Evolutionary conservation across 2,113 vertebrate species (phyloP).

Genomic region (Sander lucioperca): DNA sequence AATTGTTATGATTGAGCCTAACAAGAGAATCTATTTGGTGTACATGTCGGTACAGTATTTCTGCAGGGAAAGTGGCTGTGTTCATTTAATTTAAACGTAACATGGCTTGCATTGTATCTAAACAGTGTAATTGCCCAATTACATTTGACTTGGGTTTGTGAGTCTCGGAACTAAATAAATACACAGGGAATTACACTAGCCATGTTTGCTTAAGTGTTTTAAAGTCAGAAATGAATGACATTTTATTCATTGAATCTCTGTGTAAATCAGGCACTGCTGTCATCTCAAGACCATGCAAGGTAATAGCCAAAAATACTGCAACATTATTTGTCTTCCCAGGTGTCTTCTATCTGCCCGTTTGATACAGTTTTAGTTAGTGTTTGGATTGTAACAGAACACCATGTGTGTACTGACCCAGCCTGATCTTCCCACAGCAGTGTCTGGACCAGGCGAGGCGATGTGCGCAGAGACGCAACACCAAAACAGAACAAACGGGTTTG

Average conservation of each 20-base stretch:
- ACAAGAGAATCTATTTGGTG: background rate
- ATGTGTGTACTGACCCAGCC: conserved; percentile 82
- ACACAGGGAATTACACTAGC: conserved; percentile 23
- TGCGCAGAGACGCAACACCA: conserved; percentile 85
- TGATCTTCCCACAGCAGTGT: conserved; percentile 79
- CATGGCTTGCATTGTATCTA: conserved; percentile 32
- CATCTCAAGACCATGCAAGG: conserved; percentile 29
- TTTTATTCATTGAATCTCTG: background rate
- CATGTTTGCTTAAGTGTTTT: background rate
- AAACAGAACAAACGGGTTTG: conserved; percentile 84
- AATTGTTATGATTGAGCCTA: conserved; percentile 27
- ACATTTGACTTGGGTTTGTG: conserved; percentile 43
- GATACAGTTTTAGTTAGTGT: conserved; percentile 76
- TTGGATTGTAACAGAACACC: conserved; percentile 81
- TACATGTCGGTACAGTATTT: conserved; percentile 7
- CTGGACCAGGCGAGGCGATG: conserved; percentile 80
- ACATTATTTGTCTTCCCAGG: conserved; percentile 28
- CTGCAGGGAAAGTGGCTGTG: conserved; percentile 18
- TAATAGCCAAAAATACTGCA: conserved; percentile 50
- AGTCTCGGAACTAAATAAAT: conserved; percentile 42
- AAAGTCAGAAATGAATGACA: background rate
- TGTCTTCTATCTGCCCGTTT: conserved; percentile 56
- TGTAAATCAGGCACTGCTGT: background rate
- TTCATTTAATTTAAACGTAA: conserved; percentile 42
- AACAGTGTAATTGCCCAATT: conserved; percentile 56